These are phyloP conservation scores for Galemys pyrenaicus DNA, from an alignment of 2,113 vertebrate species.

Conservation along the genomic window DNA sequence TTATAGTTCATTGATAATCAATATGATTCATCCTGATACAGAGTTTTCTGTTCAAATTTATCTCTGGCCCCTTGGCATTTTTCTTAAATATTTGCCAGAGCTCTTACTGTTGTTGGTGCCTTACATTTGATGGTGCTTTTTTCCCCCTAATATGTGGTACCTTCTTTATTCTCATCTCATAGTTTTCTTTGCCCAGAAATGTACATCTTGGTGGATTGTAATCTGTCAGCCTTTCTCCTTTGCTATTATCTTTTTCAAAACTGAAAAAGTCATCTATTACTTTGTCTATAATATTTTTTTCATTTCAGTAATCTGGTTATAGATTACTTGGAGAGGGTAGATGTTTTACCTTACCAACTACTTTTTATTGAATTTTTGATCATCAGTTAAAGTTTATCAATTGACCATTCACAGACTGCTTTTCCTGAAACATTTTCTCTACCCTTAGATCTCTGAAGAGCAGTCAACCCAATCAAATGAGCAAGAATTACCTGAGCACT, in stretches of 20 bases:
- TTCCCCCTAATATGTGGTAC: neutral
- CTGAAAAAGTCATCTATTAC: neutral
- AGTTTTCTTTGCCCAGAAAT: neutral
- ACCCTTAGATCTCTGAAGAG: neutral
- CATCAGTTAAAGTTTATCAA: too few relatives aligned
- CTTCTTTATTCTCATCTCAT: neutral
- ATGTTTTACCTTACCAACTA: neutral
- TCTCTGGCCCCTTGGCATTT: neutral
- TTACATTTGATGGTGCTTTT: neutral
- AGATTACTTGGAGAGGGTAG: neutral
- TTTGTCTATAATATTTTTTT: neutral
- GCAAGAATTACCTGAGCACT: neutral
- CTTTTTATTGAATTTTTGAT: neutral
- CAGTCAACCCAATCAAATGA: neutral
- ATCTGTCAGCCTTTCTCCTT: neutral
- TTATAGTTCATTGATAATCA: neutral
- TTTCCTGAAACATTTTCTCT: constrained; percentile 6
- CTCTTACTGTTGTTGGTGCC: neutral
- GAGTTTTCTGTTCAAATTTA: neutral
- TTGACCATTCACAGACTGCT: neutral
- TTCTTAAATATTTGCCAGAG: neutral
- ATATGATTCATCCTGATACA: neutral
- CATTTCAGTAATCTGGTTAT: neutral
- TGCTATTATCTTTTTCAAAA: neutral
- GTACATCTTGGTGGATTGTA: neutral